Base-by-base conservation (phyloP, 2,113 vertebrate species). In the Asarcornis scutulata region DNA sequence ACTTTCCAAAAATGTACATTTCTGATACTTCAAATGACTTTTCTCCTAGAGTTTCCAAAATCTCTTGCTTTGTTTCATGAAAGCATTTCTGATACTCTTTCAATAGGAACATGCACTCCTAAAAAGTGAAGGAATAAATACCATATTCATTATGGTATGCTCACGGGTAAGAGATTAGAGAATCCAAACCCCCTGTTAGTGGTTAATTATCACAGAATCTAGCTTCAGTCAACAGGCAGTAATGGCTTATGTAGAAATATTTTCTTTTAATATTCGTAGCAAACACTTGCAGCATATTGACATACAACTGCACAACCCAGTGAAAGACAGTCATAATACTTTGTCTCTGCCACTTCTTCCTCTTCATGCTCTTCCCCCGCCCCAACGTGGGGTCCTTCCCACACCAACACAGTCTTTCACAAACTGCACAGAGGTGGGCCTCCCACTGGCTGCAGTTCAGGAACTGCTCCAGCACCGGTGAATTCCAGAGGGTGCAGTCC, bases 41-140 rank as follows among this genome's bases (percentile, higher is more conserved):
- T 83, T 98, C 97, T 80, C 97, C 97, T 58, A 76, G 91, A 52
- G 82, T 95, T 75, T 98, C 96, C 74, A 92, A 91, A 95, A 97
- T 97, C 85, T 97, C 96, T 93, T 97, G 94, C 81, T 96, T 98
- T 84, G 97, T 97, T 96, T 98, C 98, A 36, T 86, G 97, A 95
- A 99, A 98, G 92, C 97, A 98, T 88, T 98, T 93, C 92, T 98
- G 98, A 96, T 99, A 99, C 52, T 98, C 98, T 92, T 98, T 97
- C 94, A 98, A 97, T 6, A 99, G 97, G 88, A 88, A 88, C 29
- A 97, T 96, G 81, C 98, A 99, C 31, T 98, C 97, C 98, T 99
- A 87, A 79, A 91, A 94, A 80, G 42, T 27, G 22, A 82, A 82
- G 7, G 23, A 60, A 86, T 62, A 87, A 73, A 82, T 26, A 60